Percentiles rank a stretch among this genome's conserved stretches.
Evolutionary conservation across 2,888 invertebrate species (phyloP).

Genomic region (Eupeodes luniger): DNA sequence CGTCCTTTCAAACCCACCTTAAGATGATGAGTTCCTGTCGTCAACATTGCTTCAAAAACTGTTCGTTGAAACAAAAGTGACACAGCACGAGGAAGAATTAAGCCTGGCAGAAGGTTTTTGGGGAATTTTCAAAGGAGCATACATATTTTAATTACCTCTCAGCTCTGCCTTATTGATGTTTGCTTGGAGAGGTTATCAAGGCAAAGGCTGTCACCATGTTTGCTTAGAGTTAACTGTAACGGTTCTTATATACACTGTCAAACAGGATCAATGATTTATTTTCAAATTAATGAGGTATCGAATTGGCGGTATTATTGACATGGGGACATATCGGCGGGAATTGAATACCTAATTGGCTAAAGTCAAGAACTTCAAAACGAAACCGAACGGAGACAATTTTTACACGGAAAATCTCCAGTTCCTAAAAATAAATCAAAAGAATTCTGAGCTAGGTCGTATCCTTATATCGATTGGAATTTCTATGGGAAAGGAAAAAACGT

Average conservation of each 20-base stretch:
- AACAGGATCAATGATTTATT: background rate
- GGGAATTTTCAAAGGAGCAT: background rate
- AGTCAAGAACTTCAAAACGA: background rate
- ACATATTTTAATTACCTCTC: conserved; percentile 18
- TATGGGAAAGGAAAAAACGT: background rate
- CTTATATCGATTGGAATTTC: conserved; percentile 5
- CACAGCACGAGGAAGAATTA: background rate
- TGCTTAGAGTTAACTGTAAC: conserved; percentile 3
- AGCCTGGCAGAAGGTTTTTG: background rate
- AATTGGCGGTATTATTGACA: conserved; percentile 9
- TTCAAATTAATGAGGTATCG: conserved; percentile 26
- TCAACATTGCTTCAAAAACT: conserved; percentile 7
- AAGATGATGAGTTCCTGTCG: conserved; percentile 54
- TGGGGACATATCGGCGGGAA: background rate
- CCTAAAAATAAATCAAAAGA: conserved; percentile 10
- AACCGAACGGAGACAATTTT: background rate
- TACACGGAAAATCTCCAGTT: background rate
- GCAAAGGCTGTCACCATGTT: background rate
- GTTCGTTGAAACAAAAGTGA: conserved; percentile 12
- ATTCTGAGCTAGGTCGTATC: background rate
- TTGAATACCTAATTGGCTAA: conserved; percentile 16
- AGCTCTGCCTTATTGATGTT: background rate
- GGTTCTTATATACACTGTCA: conserved; percentile 3
- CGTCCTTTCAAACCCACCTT: background rate
- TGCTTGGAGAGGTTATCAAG: conserved; percentile 10